Percentiles rank a stretch among this genome's conserved stretches.
phyloP scores from a whole-genome alignment of 2,888 invertebrate genomes.

The Morinoia aosen region DNA sequence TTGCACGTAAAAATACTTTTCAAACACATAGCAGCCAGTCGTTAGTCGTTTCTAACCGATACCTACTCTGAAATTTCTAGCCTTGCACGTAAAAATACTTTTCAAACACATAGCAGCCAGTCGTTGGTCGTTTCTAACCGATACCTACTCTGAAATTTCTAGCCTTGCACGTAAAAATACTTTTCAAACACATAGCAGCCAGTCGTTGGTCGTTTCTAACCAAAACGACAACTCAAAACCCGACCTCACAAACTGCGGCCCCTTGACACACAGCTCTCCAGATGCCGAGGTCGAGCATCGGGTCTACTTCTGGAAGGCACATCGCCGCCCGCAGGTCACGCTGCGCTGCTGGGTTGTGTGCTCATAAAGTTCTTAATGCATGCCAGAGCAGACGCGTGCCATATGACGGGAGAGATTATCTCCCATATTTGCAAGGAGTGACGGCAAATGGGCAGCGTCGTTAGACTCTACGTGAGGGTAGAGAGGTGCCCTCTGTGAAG shows the following conservation, averaged over 20 bases:
- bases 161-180: no score
- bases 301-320: not conserved
- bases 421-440: not conserved
- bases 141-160: no score
- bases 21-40: no score
- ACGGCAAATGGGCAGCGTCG: not conserved
- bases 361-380: not conserved
- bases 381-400: not conserved
- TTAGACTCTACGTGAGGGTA: not conserved
- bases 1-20: no score
- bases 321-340: not conserved
- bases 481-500: not conserved
- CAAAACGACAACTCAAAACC: not conserved
- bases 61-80: no score
- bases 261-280: not conserved
- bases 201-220: not conserved
- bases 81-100: no score
- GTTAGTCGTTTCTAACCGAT: no score
- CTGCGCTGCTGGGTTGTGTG: not conserved
- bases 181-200: no score
- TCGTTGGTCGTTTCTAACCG: not conserved
- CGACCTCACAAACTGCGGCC: not conserved
- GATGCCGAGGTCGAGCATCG: not conserved
- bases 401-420: not conserved
- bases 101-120: no score